A percentile compares a stretch with the other conserved stretches of the same genome.
These are phyloP conservation scores for Pseudorhombus dupliciocellatus DNA, from an alignment of 2,113 vertebrate genomes.

Conservation along the genomic window DNA sequence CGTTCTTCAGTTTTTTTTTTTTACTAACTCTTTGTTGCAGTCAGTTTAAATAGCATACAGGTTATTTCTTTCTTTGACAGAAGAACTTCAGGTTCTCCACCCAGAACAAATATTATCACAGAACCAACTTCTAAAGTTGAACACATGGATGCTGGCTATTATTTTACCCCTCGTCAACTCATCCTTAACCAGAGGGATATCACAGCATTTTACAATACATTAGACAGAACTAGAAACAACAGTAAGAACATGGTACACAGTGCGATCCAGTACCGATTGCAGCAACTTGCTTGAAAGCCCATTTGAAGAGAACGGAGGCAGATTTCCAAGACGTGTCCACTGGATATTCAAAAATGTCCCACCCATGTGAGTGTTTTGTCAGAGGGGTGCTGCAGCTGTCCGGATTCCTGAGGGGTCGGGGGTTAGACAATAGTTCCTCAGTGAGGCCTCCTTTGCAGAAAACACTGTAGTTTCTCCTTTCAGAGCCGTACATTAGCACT, in stretches of 20 bases:
- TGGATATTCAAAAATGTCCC: slow-evolving; percentile 55
- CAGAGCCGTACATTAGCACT: slow-evolving; percentile 30
- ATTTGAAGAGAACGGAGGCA: slow-evolving; percentile 8
- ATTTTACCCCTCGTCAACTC: slow-evolving; percentile 4
- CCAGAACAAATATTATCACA: slow-evolving; percentile 17
- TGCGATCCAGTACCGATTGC: slow-evolving; percentile 17
- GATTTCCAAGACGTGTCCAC: slow-evolving; percentile 25
- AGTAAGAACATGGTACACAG: not conserved
- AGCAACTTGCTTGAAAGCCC: slow-evolving; percentile 1
- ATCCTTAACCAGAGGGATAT: slow-evolving; percentile 11
- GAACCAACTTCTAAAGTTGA: slow-evolving; percentile 68
- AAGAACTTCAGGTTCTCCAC: slow-evolving; percentile 27
- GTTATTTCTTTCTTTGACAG: slow-evolving; percentile 34
- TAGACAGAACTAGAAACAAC: slow-evolving; percentile 13
- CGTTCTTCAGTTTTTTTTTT: too few species aligned
- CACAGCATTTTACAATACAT: slow-evolving; percentile 37
- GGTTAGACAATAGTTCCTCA: slow-evolving; percentile 39
- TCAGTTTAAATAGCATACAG: slow-evolving; percentile 53
- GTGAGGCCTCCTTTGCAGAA: slow-evolving; percentile 27
- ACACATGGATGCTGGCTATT: slow-evolving; percentile 38
- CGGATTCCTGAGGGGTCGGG: slow-evolving; percentile 58
- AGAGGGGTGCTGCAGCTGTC: slow-evolving; percentile 61
- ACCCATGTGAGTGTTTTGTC: slow-evolving; percentile 67
- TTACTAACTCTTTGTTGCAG: slow-evolving; percentile 50
- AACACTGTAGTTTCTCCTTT: slow-evolving; percentile 48